Evolutionary conservation across 1,140 invertebrate genomes (phyloP).

Genomic region (Drosophila erecta): DNA sequence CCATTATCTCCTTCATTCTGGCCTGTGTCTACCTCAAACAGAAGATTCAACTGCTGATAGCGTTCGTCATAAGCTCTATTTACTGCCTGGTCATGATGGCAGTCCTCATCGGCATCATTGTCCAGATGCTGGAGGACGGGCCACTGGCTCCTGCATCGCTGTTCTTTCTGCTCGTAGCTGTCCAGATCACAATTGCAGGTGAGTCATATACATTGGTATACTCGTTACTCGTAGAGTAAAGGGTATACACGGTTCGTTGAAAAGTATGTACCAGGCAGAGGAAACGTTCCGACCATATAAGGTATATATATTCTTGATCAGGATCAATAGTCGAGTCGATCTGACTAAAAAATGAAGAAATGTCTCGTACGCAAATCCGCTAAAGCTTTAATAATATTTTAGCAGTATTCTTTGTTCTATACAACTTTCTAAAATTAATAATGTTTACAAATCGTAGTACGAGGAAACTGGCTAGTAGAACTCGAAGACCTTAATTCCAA

Average conservation of each 20-base stretch:
- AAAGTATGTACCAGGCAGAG: no score
- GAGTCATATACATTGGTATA: not conserved
- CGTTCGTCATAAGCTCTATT: slow-evolving; percentile 90
- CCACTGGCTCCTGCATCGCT: slow-evolving; percentile 91
- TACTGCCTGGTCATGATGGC: slow-evolving; percentile 97
- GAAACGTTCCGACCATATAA: no score
- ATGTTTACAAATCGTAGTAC: no score
- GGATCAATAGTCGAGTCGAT: no score
- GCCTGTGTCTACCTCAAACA: slow-evolving; percentile 91
- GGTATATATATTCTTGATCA: no score
- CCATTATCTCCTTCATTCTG: slow-evolving; percentile 90
- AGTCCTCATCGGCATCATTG: slow-evolving; percentile 93
- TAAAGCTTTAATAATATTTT: no score
- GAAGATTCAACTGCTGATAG: slow-evolving; percentile 89
- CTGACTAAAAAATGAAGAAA: no score
- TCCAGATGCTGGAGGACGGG: slow-evolving; percentile 93
- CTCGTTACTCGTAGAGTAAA: no score
- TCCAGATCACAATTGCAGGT: slow-evolving; percentile 88
- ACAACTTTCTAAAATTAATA: no score
- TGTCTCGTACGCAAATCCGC: no score
- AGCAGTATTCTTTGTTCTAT: no score
- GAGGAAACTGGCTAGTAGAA: not conserved
- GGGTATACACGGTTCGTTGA: no score
- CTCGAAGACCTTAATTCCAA: not conserved
- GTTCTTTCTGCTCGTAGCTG: slow-evolving; percentile 89